Base-by-base conservation (phyloP, 2,797 vertebrate species). In the Oreochromis mossambicus region DNA sequence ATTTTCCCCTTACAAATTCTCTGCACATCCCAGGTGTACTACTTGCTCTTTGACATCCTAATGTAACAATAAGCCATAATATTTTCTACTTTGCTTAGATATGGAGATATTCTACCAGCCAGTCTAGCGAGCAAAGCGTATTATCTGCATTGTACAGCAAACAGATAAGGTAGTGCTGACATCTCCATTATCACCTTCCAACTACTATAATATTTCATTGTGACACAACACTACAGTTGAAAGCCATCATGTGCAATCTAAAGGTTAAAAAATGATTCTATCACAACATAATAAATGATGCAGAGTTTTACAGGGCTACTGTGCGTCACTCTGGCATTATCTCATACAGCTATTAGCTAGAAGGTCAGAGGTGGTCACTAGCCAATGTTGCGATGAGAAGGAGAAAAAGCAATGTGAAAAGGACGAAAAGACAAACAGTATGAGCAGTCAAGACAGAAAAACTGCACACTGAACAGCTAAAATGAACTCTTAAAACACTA, bases 161-260 rank as follows among this genome's bases (percentile, higher is more conserved):
- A 56, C 46, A 55, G 91, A 94, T 91, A 91, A 92, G 56, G 52
- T 34, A 2, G 19, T 75, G 3, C 55, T 19, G 77, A 87, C 84
- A 51, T 78, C 87, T 66, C 83, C 77, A 81, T 87, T 83, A 58
- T 91, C 91, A 81, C 78, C 85, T 84, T 82, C n/a, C 50, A 61
- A 4, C 63, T 7, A 77, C 11, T 68, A 85, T 83, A 78, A 94
- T 94, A 90, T 91, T 90, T 94, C 91, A 92, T 77, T 17, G 15
- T 83, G 90, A 89, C 89, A 36, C 13, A 6, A 84, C 81, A 79
- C 80, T 82, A 89, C 86, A 88, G 85, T 75, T 21, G 55, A 91
- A 84, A 77, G 78, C 32, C 82, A 82, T 84, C 91, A 52, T 29
- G n/a, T 63, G 17, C 32, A 83, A 86, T 92, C 89, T 73, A 85